Percentiles rank a stretch among this genome's conserved stretches.
phyloP scores from a whole-genome alignment of 2,888 invertebrate species.

The Allygus modestus region DNA sequence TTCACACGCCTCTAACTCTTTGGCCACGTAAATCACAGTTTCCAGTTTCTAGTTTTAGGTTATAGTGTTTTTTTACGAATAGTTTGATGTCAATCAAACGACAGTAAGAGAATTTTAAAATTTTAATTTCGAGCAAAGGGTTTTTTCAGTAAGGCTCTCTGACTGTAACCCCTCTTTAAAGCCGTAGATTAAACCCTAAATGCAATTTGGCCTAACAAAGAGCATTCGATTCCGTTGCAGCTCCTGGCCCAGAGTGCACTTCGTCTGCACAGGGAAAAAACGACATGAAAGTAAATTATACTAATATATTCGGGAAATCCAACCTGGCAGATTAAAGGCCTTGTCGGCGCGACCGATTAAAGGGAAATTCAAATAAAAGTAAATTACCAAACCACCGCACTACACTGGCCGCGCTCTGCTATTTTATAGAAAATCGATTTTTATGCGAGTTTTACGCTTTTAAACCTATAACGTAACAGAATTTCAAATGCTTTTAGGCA shows the following conservation, averaged over 20 bases:
- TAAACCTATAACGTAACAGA: conserved; percentile 38
- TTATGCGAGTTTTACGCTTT: conserved; percentile 43
- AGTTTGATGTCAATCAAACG: too few species aligned
- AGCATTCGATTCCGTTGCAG: background rate
- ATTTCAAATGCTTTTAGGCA: conserved; percentile 32
- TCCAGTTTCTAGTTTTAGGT: too few species aligned
- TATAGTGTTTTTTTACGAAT: too few species aligned
- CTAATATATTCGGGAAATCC: conserved; percentile 42
- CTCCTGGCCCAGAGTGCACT: conserved; percentile 35
- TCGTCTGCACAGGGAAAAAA: conserved; percentile 14
- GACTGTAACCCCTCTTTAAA: background rate
- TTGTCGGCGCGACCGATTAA: conserved; percentile 28
- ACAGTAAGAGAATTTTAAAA: too few species aligned
- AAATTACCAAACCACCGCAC: conserved; percentile 47
- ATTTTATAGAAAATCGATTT: conserved; percentile 49
- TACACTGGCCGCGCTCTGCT: conserved; percentile 29
- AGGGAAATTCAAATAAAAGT: conserved; percentile 49
- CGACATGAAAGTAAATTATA: conserved; percentile 43
- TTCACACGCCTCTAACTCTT: too few species aligned
- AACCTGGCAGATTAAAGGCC: conserved; percentile 39
- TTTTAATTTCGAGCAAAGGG: background rate
- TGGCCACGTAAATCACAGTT: too few species aligned
- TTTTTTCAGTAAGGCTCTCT: background rate
- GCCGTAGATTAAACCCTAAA: conserved; percentile 13
- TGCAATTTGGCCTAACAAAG: conserved; percentile 34